These are phyloP conservation scores for Delphinus delphis DNA, from an alignment of 2,113 vertebrate species.

Conservation along the genomic window DNA sequence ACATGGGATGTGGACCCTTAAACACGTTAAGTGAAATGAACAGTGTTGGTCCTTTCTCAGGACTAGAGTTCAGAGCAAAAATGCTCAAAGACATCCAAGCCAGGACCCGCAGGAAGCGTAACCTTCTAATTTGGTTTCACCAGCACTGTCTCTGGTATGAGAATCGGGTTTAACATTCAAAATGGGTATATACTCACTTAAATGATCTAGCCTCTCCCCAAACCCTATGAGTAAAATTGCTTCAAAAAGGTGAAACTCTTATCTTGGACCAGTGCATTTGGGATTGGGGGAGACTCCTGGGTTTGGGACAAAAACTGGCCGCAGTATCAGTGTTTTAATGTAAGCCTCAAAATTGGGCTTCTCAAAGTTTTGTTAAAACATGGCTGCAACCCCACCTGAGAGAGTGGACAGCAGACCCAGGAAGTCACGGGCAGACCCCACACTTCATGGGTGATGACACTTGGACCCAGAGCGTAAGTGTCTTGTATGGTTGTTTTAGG, in stretches of 20 bases:
- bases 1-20: no score
- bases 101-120: background rate
- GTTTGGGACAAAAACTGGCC: background rate
- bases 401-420: background rate
- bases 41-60: no score
- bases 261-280: rapidly evolving
- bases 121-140: background rate
- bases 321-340: background rate
- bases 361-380: background rate
- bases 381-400: background rate
- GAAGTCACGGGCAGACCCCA: background rate
- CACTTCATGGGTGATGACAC: no score
- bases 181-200: background rate
- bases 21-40: background rate
- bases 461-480: background rate
- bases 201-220: background rate
- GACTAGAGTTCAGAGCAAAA: background rate
- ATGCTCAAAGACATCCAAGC: background rate
- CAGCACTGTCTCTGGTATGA: background rate
- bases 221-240: background rate
- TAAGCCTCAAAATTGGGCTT: background rate
- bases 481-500: background rate
- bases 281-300: background rate
- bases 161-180: background rate
- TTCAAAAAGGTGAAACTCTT: background rate